A percentile compares a stretch with the other conserved stretches of the same genome.
phyloP scores from a whole-genome alignment of 2,888 invertebrate species.

The Diaprepes abbreviatus region DNA sequence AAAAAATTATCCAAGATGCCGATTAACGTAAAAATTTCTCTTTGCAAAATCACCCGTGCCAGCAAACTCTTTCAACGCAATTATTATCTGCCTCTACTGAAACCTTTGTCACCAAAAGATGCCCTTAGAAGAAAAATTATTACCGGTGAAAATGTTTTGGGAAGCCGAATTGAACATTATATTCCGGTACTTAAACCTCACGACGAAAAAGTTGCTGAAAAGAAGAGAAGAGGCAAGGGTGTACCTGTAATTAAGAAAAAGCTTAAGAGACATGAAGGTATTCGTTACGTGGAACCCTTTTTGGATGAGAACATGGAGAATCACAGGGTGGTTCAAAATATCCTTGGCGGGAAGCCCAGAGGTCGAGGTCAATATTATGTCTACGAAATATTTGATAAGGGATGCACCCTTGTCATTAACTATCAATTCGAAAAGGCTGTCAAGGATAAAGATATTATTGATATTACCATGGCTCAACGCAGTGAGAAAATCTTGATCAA shows the following conservation, averaged over 20 bases:
- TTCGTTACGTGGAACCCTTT: slow-evolving; percentile 63
- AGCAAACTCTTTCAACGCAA: slow-evolving; percentile 85
- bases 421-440: slow-evolving; percentile 82
- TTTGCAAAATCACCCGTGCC: slow-evolving; percentile 85
- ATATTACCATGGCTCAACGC: slow-evolving; percentile 82
- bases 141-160: slow-evolving; percentile 79
- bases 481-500: slow-evolving; percentile 80
- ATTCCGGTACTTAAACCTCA: slow-evolving; percentile 78
- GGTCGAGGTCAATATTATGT: slow-evolving; percentile 73
- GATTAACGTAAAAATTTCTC: slow-evolving; percentile 67
- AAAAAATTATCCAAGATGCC: slow-evolving; percentile 57
- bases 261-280: slow-evolving; percentile 58
- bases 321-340: slow-evolving; percentile 56
- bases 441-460: slow-evolving; percentile 80
- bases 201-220: slow-evolving; percentile 60
- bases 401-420: slow-evolving; percentile 79
- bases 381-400: slow-evolving; percentile 80
- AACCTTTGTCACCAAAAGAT: slow-evolving; percentile 85
- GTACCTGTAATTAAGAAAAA: slow-evolving; percentile 64
- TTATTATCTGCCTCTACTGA: slow-evolving; percentile 84
- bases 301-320: slow-evolving; percentile 64
- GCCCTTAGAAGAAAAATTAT: slow-evolving; percentile 85
- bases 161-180: slow-evolving; percentile 75
- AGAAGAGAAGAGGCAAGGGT: slow-evolving; percentile 61
- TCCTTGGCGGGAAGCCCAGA: slow-evolving; percentile 73